Base-by-base conservation (phyloP, 2,888 invertebrate species). In the Cataglyphis cursor region DNA sequence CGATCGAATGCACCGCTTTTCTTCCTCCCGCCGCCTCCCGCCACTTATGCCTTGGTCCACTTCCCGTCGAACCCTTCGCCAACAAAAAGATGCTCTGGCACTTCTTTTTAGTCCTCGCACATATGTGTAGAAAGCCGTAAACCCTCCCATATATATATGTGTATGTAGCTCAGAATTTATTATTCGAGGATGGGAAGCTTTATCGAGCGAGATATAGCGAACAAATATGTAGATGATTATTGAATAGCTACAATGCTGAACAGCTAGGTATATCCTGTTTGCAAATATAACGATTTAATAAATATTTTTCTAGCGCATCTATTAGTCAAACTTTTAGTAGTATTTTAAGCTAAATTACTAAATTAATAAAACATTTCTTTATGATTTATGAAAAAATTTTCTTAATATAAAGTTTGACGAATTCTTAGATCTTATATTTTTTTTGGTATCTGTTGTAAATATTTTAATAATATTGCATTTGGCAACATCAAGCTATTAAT, bases 1-100 rank as follows among this genome's bases (percentile, higher is more conserved):
- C 90, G 90, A 91, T 90, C 88, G 87, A 90, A 88, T 86, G 88
- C 87, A 84, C 85, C 70, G 82, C 41, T 35, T 61, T 87, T 83
- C 82, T 74, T 59, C 85, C 65, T 74, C 48, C 15, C 84, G 81
- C 78, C 78, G 76, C 70, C 70, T 70, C 66, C 74, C 73, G 81
- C 80, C 74, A 82, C 85, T 86, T 89, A 85, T 83, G 78, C 81
- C 86, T 78, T 87, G 85, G 57, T 83, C 82, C 85, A 57, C 54
- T 51, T 61, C 54, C 31, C 51, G 44, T 83, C 48, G 65, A 87
- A 80, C 83, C 68, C 80, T 72, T n/a, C 54, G 64, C 15, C 41
- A 35, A 62, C 81, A 83, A 83, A 82, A 88, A 84, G 81, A 74
- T 62, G 76, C 72, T 18, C 66, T 82, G 48, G 59, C 54, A 28